Evolutionary conservation across 2,113 vertebrate species (phyloP).

Genomic region (Stictonetta naevosa): DNA sequence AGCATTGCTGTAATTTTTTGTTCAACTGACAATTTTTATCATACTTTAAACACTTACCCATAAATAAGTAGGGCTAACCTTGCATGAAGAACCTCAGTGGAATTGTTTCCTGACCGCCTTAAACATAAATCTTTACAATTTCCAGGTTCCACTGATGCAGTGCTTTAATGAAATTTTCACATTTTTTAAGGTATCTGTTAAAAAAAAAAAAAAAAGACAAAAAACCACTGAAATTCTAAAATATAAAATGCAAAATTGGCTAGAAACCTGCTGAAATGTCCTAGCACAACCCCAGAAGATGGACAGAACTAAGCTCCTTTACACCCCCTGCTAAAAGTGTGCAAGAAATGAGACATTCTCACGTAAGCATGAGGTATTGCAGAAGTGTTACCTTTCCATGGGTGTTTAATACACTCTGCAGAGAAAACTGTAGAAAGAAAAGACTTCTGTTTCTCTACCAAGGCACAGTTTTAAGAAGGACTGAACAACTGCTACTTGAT

Average conservation of each 20-base stretch:
- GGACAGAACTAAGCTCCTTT: background rate
- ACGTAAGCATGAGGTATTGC: fast-evolving
- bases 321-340: background rate
- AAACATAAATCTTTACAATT: background rate
- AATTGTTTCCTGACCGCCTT: background rate
- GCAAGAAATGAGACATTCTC: background rate
- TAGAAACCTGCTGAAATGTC: background rate
- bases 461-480: background rate
- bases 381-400: background rate
- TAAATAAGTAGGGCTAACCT: background rate
- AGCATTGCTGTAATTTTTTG: background rate
- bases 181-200: background rate
- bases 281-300: background rate
- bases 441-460: background rate
- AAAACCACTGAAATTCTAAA: background rate
- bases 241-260: background rate
- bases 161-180: background rate
- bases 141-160: background rate
- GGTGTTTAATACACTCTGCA: background rate
- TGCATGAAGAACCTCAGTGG: background rate
- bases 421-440: background rate
- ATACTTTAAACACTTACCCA: background rate
- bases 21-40: background rate
- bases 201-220: background rate
- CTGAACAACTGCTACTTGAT: background rate